These are phyloP conservation scores for Microtus ochrogaster DNA, from an alignment of 2,113 vertebrate genomes.

Conservation along the genomic window DNA sequence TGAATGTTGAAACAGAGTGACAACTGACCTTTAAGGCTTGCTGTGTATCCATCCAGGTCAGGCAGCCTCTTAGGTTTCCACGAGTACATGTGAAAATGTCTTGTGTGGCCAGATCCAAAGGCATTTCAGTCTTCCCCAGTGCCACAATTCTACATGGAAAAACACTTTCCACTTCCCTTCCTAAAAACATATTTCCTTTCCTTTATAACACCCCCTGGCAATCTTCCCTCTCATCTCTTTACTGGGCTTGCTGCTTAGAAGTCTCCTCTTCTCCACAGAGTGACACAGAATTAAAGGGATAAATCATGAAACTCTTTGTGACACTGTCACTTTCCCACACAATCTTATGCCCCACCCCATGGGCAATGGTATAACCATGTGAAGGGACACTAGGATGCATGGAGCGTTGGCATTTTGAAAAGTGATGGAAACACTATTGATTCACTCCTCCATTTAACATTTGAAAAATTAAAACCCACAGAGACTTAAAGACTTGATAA, in stretches of 20 bases:
- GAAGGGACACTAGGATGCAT: not conserved
- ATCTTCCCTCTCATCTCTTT: not conserved
- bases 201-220: not conserved
- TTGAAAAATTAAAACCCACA: constrained; percentile 1
- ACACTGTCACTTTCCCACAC: not conserved
- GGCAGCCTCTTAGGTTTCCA: not conserved
- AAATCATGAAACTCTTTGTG: not conserved
- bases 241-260: not conserved
- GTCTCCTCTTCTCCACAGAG: not conserved
- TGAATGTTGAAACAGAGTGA: not conserved
- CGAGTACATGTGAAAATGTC: not conserved
- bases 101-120: not conserved
- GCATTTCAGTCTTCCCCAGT: not conserved
- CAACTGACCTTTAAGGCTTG: not conserved
- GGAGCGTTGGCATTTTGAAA: not conserved
- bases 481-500: not conserved
- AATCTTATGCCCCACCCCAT: not conserved
- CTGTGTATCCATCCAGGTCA: not conserved
- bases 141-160: not conserved
- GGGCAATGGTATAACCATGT: not conserved
- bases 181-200: constrained; percentile 5
- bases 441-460: not conserved
- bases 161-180: not conserved
- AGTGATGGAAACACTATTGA: not conserved
- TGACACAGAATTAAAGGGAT: not conserved